phyloP scores from a whole-genome alignment of 2,888 invertebrate genomes.

The Sarcophaga subvicina region DNA sequence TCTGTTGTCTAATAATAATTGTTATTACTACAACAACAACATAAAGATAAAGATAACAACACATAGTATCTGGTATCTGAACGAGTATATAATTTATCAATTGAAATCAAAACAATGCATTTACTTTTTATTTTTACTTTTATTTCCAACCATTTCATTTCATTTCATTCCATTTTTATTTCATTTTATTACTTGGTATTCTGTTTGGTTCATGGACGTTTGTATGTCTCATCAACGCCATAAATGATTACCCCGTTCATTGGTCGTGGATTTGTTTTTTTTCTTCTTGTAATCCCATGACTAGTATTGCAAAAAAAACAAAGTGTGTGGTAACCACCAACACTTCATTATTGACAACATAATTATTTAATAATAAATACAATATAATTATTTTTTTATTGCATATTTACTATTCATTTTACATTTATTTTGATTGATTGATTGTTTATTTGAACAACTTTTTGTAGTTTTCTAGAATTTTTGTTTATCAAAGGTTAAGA shows the following conservation, averaged over 20 bases:
- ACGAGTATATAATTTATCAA: conserved; percentile 27
- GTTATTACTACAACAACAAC: conserved; percentile 25
- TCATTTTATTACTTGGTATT: conserved; percentile 3
- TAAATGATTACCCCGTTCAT: neutral
- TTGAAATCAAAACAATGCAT: conserved; percentile 45
- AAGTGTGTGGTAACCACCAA: neutral
- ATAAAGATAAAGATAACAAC: conserved; percentile 8
- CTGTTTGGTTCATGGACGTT: conserved; percentile 57
- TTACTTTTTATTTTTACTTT: conserved; percentile 11
- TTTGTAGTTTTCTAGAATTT: conserved; percentile 3
- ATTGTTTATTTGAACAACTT: neutral
- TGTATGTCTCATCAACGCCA: neutral
- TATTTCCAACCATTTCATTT: neutral
- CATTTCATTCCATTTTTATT: conserved; percentile 12
- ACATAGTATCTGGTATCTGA: too few relatives aligned
- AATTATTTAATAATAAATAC: neutral
- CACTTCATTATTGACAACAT: neutral
- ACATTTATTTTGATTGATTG: conserved; percentile 27
- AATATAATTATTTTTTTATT: neutral
- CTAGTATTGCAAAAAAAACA: neutral
- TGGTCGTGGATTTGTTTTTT: conserved; percentile 1
- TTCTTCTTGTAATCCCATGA: neutral
- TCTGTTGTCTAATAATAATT: conserved; percentile 41
- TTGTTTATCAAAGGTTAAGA: conserved; percentile 30
- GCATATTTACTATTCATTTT: neutral